Base-by-base conservation (phyloP, 2,113 vertebrate species). In the Pseudois nayaur region DNA sequence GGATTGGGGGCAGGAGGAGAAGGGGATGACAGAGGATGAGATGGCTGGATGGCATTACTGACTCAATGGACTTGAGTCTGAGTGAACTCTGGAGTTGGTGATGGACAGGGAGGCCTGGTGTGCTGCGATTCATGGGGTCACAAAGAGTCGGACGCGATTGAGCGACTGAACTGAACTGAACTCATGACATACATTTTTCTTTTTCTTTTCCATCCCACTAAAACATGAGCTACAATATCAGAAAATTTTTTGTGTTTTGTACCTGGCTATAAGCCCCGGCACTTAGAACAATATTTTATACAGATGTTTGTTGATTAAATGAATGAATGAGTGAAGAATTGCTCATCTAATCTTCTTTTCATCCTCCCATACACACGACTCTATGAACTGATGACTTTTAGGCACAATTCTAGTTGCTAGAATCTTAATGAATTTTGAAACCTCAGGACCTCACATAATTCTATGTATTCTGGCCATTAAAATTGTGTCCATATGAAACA, bases 361-460 rank as follows among this genome's bases (percentile, higher is more conserved):
- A n/a, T 48, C 19, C 16, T 60, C 81, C 85, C 45, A 45, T 57
- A 29, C 6, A 55, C 84, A 95, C 1, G 45, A 17, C 14, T 74
- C 3, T 84, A 33, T 36, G 84, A 45, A 52, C 0, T 79, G 13
- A 45, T 79, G 33, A 76, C 6, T 67, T 0, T 2, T 27, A 79
- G 23, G 36, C 29, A 89, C 3, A 50, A 31, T 64, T 87, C 36
- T 74, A 79, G 17, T 40, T 55, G 29, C 6, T 83, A 9, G 43
- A 87, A 84, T 52, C 45, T 79, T 96, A 45, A 54, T 11, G 16
- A 43, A 62, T 90, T 94, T 40, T 91, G 33, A 96, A 97, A 83
- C 55, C 12, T 33, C 50, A 71, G 10, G 84, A 81, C 11, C 13
- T 60, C 8, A 59, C 4, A 62, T 3, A 79, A 79, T 79, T 89